A percentile compares a stretch with the other conserved stretches of the same genome.
Conservation (phyloP, 2,113 vertebrate genomes). For the Psilopogon haemacephalus region DNA sequence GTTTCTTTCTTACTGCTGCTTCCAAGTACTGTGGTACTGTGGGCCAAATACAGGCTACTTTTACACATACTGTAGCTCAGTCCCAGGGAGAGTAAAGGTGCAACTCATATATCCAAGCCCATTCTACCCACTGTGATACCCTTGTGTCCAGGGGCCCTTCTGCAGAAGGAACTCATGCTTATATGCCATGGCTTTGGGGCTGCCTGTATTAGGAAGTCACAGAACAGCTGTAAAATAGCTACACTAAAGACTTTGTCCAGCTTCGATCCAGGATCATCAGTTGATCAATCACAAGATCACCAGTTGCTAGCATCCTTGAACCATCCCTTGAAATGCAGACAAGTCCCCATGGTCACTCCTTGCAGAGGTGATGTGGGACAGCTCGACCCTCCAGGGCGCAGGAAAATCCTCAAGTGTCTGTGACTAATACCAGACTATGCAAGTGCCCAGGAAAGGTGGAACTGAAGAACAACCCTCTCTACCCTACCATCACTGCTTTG, state of each 20-base stretch:
- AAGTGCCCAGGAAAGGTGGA: background rate
- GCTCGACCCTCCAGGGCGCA: fast-evolving
- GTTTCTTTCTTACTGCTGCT: background rate
- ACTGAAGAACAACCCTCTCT: background rate
- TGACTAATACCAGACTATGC: background rate
- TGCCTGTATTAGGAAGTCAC: background rate
- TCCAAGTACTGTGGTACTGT: background rate
- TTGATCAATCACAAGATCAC: background rate
- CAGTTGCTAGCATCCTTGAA: background rate
- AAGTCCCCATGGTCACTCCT: background rate
- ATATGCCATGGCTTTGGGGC: background rate
- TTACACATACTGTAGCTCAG: background rate
- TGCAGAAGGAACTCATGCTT: background rate
- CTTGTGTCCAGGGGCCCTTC: background rate
- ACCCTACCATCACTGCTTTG: background rate
- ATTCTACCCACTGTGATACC: background rate
- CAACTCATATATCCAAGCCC: background rate
- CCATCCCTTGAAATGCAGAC: background rate
- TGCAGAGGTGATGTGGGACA: background rate
- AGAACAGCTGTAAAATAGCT: background rate
- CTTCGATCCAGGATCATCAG: background rate
- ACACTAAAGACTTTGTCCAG: background rate
- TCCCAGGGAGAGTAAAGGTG: background rate
- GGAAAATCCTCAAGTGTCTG: background rate
- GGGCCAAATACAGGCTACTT: background rate